These are phyloP conservation scores for Drosophila parabipectinata DNA, from an alignment of 1,140 invertebrate genomes.

Conservation along the genomic window DNA sequence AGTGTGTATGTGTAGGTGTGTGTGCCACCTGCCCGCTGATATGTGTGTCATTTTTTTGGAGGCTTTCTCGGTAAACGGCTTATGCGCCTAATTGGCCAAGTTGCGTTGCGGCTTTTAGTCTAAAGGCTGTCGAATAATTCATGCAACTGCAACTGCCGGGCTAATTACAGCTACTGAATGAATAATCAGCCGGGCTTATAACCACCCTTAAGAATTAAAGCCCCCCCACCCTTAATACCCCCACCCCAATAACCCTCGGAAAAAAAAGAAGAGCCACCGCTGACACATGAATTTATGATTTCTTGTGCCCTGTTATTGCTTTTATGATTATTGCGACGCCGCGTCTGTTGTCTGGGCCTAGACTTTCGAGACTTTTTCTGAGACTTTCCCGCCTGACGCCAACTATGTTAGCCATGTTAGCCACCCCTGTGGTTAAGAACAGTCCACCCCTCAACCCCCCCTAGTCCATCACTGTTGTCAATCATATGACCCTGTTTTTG, in stretches of 20 bases:
- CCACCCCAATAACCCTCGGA: conserved; percentile 1
- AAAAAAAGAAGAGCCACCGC: conserved; percentile 25
- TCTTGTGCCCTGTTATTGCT: conserved; percentile 52
- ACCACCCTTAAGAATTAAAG: not conserved
- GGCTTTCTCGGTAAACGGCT: conserved; percentile 28
- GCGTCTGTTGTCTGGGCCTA: conserved; percentile 63
- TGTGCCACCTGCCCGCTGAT: conserved; percentile 32
- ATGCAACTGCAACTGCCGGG: conserved; percentile 64
- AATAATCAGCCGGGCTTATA: conserved; percentile 24
- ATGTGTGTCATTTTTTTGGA: conserved; percentile 13
- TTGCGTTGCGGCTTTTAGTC: conserved; percentile 30
- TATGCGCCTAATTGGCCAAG: conserved; percentile 52
- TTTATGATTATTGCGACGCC: conserved; percentile 81
- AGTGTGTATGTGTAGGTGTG: conserved; percentile 18
- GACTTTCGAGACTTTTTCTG: conserved; percentile 34
- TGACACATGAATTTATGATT: conserved; percentile 60
- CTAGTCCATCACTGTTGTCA: conserved; percentile 43
- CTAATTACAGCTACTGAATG: conserved; percentile 62
- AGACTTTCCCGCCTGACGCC: conserved; percentile 63
- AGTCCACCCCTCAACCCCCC: not conserved
- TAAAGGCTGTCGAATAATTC: conserved; percentile 52
- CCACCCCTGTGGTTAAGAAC: conserved; percentile 23
- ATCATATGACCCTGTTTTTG: conserved; percentile 53
- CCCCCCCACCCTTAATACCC: not conserved
- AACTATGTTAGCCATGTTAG: conserved; percentile 20